A percentile compares a stretch with the other conserved stretches of the same genome.
Evolutionary conservation across 2,888 invertebrate genomes (phyloP).

Genomic region (Polyommatus icarus): DNA sequence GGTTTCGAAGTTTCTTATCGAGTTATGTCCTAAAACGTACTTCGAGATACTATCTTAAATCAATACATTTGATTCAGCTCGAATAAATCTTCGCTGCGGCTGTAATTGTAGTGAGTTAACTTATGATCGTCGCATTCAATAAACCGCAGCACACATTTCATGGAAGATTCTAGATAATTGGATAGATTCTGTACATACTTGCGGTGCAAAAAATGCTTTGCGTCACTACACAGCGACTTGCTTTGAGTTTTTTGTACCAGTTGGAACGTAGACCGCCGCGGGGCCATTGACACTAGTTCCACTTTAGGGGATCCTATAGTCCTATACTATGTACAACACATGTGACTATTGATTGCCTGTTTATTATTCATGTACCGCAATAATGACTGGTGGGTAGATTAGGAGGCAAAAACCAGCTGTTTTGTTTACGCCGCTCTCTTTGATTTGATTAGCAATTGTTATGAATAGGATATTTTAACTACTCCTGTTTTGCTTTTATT

Average conservation of each 20-base stretch:
- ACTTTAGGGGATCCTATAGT: constrained; percentile 60
- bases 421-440: not conserved
- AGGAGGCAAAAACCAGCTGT: not conserved
- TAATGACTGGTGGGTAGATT: constrained; percentile 6
- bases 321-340: constrained; percentile 34
- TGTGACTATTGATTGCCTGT: constrained; percentile 1
- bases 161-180: constrained; percentile 47
- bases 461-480: not conserved
- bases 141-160: constrained; percentile 27
- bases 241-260: constrained; percentile 64
- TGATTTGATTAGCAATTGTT: not conserved
- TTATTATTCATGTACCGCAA: constrained; percentile 5
- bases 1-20: not conserved
- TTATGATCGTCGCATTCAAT: constrained; percentile 18
- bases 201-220: constrained; percentile 64
- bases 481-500: not conserved
- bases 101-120: constrained; percentile 2
- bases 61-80: not conserved
- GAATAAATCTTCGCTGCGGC: not conserved
- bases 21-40: not conserved
- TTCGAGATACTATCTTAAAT: not conserved
- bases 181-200: constrained; percentile 58
- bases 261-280: constrained; percentile 59
- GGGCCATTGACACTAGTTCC: constrained; percentile 72
- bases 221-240: constrained; percentile 63